Conservation (phyloP, 2,888 invertebrate genomes). For the Patella caerulea region DNA sequence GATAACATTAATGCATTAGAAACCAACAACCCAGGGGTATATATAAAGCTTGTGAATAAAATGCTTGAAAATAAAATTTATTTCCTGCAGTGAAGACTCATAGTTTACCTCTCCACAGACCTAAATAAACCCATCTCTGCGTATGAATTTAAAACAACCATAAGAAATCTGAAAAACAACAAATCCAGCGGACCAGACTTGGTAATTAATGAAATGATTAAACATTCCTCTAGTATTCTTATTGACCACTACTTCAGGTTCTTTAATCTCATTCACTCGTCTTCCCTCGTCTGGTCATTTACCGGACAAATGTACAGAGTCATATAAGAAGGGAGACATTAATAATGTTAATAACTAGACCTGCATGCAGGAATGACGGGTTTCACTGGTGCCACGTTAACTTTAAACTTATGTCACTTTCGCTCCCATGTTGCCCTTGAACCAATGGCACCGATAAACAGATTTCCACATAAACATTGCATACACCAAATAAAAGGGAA, state of each 20-base stretch:
- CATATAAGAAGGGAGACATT: background rate
- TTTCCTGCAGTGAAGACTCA: too few species aligned
- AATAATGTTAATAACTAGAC: background rate
- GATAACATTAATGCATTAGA: background rate
- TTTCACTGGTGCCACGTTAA: too few species aligned
- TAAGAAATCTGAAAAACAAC: background rate
- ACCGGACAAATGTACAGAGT: background rate
- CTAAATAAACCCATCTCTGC: background rate
- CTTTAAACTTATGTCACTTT: too few species aligned
- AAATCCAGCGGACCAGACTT: background rate
- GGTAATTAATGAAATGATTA: background rate
- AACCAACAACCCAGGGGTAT: background rate
- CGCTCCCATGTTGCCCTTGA: too few species aligned
- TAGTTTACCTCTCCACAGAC: too few species aligned
- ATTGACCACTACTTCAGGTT: background rate
- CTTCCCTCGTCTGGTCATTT: background rate
- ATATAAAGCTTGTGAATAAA: conserved; percentile 3
- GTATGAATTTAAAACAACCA: background rate
- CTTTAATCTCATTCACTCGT: background rate
- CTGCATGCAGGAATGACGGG: too few species aligned
- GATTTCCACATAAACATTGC: too few species aligned
- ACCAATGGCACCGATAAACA: too few species aligned
- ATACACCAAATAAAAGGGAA: too few species aligned
- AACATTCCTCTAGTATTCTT: background rate
- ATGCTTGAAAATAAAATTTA: too few species aligned